Evolutionary conservation across 1,140 invertebrate genomes (phyloP).

Genomic region (Leptinotarsa texana): DNA sequence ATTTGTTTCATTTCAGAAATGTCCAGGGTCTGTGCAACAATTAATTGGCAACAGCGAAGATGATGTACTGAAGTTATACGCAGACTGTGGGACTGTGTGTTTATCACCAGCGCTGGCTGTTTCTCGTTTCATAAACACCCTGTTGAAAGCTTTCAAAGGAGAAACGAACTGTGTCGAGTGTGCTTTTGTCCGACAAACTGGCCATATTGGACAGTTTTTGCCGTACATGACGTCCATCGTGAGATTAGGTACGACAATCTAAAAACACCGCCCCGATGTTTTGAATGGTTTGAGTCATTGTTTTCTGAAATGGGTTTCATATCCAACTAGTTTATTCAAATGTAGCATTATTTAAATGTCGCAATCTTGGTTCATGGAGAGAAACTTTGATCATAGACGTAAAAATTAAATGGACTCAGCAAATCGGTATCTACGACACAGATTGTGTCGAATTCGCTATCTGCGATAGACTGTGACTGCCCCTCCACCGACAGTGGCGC

Average conservation of each 20-base stretch:
- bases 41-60: conserved; percentile 43
- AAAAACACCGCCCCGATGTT: too few relatives aligned
- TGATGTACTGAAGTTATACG: conserved; percentile 40
- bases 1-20: conserved; percentile 29
- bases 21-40: conserved; percentile 39
- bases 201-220: conserved; percentile 48
- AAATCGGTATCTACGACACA: too few relatives aligned
- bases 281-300: too few relatives aligned
- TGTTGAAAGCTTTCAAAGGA: conserved; percentile 46
- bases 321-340: too few relatives aligned
- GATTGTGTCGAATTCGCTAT: too few relatives aligned
- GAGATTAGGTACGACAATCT: conserved; percentile 42
- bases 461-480: too few relatives aligned
- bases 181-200: conserved; percentile 49
- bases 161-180: conserved; percentile 46
- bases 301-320: too few relatives aligned
- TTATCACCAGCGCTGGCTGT: conserved; percentile 47
- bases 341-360: too few relatives aligned
- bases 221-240: conserved; percentile 52
- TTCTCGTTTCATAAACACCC: conserved; percentile 45
- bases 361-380: too few relatives aligned
- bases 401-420: too few relatives aligned
- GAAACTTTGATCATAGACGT: too few relatives aligned
- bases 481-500: too few relatives aligned
- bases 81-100: conserved; percentile 37